Base-by-base conservation (phyloP, 1,140 invertebrate species). In the Tribolium madens region DNA sequence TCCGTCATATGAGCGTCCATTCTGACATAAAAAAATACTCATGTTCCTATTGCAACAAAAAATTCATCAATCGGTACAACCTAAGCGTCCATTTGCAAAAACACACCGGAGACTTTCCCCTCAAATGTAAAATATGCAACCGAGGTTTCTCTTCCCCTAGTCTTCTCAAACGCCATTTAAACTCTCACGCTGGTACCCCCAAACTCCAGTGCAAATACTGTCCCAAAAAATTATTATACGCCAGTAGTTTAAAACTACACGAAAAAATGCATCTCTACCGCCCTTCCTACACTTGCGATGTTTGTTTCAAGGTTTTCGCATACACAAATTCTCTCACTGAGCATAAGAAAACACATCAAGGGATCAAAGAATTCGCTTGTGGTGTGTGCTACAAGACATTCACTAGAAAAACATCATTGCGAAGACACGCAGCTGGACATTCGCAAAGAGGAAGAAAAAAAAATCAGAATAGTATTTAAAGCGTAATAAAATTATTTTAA, bases 401-500 rank as follows among this genome's bases (percentile, higher is more conserved):
- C 14, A 14, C 50, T 5, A 2, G 50, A 13, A 53, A 53, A 9
- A 53, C 50, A n/a, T 52, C 48, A 15, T 15, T 53, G 50, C 12
- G 7, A 9, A 53, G 50, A 53, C 50, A 53, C 14, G 15, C 13
- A 15, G 1, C 15, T 7, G 2, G n/a, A 14, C 50, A 53, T 15
- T 47, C 13, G 0, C 10, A 26, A 1, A 26, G 6, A 26, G n/a
- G n/a, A 26, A 26, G 3, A 26, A 1, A 5, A 26, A 26, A 26
- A 26, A 26, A 26, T 26, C 6, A 26, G 6, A 26, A 26, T 4
- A 4, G 21, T 26, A 4, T 26, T 26, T 26, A 26, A 26, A 2
- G 21, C 21, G 21, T 26, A 26, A 26, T 26, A 26, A 57, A 57
- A 31, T 26, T 17, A 6, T 48, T 18, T 77, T 79, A 85, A 80